Evolutionary conservation across 2,797 vertebrate species (phyloP).

Genomic region (Steatocranus sp.): DNA sequence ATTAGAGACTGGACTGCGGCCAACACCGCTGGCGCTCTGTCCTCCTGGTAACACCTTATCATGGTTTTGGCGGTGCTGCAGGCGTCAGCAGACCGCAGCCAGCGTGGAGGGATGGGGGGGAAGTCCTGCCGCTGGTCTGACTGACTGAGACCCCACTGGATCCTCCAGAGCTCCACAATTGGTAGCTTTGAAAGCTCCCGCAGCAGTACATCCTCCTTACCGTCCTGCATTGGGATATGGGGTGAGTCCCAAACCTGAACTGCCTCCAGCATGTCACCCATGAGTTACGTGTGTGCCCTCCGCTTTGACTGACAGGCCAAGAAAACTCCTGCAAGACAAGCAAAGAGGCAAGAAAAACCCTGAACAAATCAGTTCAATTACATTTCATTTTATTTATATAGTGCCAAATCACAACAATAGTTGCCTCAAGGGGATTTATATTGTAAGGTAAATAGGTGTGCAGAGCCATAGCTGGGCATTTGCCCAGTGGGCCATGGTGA

Average conservation of each 20-base stretch:
- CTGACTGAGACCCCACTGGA: constrained; percentile 8
- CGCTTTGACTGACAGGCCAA: background rate
- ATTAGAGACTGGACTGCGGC: background rate
- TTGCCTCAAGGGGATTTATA: background rate
- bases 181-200: background rate
- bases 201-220: background rate
- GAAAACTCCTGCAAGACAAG: background rate
- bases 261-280: background rate
- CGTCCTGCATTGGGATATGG: background rate
- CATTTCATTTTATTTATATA: background rate
- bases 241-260: background rate
- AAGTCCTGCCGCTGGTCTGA: background rate
- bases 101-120: background rate
- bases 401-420: background rate
- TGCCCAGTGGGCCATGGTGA: background rate
- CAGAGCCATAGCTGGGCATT: background rate
- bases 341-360: background rate
- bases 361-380: background rate
- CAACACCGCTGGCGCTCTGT: background rate
- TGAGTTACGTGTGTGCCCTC: background rate
- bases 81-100: background rate
- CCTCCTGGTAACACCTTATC: background rate
- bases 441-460: background rate
- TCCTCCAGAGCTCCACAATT: background rate
- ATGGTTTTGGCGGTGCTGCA: background rate